phyloP scores from a whole-genome alignment of 2,888 invertebrate genomes.

The Spatulosminthurus flaviceps region DNA sequence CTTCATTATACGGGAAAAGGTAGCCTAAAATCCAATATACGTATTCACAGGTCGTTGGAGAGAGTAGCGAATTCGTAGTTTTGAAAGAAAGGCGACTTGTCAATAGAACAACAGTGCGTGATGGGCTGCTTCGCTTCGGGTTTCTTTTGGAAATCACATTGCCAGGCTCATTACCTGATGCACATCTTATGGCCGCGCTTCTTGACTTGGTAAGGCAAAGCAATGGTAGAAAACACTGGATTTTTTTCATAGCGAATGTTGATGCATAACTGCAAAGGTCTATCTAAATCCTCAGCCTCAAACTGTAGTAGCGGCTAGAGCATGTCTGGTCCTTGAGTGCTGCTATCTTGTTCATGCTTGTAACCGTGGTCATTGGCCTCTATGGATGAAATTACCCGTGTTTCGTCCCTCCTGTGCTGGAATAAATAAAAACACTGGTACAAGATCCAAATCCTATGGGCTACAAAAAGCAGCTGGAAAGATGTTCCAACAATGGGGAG shows the following conservation, averaged over 20 bases:
- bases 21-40: neutral
- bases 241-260: too few species aligned
- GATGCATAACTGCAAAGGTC: too few species aligned
- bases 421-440: slow-evolving; percentile 59
- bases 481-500: slow-evolving; percentile 97
- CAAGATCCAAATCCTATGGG: slow-evolving; percentile 69
- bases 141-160: slow-evolving; percentile 94
- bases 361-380: slow-evolving; percentile 98
- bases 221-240: too few species aligned
- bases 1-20: too few species aligned
- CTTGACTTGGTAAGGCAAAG: slow-evolving; percentile 92
- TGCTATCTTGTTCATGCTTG: slow-evolving; percentile 97
- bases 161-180: slow-evolving; percentile 96
- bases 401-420: slow-evolving; percentile 77
- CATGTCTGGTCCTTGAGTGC: slow-evolving; percentile 92
- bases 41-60: slow-evolving; percentile 59
- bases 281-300: slow-evolving; percentile 74
- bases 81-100: slow-evolving; percentile 88
- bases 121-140: slow-evolving; percentile 89
- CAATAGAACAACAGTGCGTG: slow-evolving; percentile 78
- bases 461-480: slow-evolving; percentile 92
- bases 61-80: slow-evolving; percentile 77
- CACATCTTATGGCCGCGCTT: slow-evolving; percentile 91
- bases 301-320: slow-evolving; percentile 92
- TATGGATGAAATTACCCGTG: slow-evolving; percentile 92